A percentile compares a stretch with the other conserved stretches of the same genome.
Conservation (phyloP, 2,888 invertebrate genomes). For the Eupithecia abbreviata region DNA sequence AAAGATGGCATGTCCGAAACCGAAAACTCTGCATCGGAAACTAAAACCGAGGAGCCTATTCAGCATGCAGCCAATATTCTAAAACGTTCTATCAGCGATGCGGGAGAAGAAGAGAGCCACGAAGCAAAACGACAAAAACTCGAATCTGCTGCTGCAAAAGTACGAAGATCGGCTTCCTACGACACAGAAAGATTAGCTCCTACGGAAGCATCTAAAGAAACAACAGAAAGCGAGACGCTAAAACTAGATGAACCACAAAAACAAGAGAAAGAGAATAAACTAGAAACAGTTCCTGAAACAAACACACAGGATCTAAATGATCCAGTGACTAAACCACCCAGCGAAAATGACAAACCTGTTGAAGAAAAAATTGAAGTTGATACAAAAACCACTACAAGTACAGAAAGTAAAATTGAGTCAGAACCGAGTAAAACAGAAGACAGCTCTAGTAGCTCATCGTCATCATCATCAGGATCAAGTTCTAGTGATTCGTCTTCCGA, state of each 20-base stretch:
- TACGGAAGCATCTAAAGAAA: conserved; percentile 48
- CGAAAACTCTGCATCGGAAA: conserved; percentile 50
- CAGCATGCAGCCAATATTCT: conserved; percentile 78
- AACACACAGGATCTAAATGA: conserved; percentile 31
- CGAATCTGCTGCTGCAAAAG: conserved; percentile 76
- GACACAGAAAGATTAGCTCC: conserved; percentile 67
- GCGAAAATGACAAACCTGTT: conserved; percentile 36
- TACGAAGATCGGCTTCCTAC: conserved; percentile 75
- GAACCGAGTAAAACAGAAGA: conserved; percentile 67
- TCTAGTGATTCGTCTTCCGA: conserved; percentile 83
- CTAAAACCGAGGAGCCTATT: conserved; percentile 61
- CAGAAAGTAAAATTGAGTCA: conserved; percentile 35
- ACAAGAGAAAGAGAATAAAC: conserved; percentile 34
- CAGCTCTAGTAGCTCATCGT: conserved; percentile 71
- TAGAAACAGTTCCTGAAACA: conserved; percentile 20
- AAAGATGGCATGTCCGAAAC: conserved; percentile 59
- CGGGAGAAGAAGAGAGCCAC: conserved; percentile 73
- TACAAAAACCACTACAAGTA: conserved; percentile 34
- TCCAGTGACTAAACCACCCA: conserved; percentile 25
- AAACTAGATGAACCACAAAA: conserved; percentile 36
- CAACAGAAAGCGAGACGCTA: conserved; percentile 39
- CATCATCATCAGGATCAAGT: conserved; percentile 81
- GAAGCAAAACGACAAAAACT: conserved; percentile 73
- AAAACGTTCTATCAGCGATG: conserved; percentile 78
- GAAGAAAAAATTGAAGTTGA: conserved; percentile 45